Percentiles rank a stretch among this genome's conserved stretches.
phyloP scores from a whole-genome alignment of 2,888 invertebrate genomes.

The Pandemis corylana region DNA sequence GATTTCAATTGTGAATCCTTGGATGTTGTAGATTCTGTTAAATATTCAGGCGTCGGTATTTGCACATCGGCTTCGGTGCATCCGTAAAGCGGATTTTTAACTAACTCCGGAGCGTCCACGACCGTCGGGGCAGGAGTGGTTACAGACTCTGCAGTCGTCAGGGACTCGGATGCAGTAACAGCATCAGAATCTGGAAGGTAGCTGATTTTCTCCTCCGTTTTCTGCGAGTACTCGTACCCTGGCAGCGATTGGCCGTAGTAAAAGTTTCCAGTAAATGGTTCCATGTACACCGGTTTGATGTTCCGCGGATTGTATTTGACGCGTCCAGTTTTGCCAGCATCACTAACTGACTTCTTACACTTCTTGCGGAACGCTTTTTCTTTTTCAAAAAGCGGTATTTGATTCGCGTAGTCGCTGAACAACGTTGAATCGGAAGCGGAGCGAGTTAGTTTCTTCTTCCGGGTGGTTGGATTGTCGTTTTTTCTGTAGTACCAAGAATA shows the following conservation, averaged over 20 bases:
- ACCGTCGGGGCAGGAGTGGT: slow-evolving; percentile 67
- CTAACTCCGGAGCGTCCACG: slow-evolving; percentile 71
- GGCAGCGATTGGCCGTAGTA: slow-evolving; percentile 78
- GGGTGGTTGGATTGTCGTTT: slow-evolving; percentile 67
- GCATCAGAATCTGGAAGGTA: slow-evolving; percentile 79
- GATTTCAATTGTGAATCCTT: slow-evolving; percentile 76
- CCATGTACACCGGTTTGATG: slow-evolving; percentile 74
- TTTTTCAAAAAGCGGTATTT: slow-evolving; percentile 78
- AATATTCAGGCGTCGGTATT: slow-evolving; percentile 64
- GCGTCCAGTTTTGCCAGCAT: slow-evolving; percentile 70
- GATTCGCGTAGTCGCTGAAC: slow-evolving; percentile 81
- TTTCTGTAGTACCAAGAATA: slow-evolving; percentile 83
- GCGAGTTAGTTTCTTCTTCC: slow-evolving; percentile 68
- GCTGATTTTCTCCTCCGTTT: slow-evolving; percentile 74
- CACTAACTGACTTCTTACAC: slow-evolving; percentile 75
- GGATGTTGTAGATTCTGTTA: slow-evolving; percentile 62
- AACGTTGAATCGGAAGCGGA: slow-evolving; percentile 80
- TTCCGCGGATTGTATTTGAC: slow-evolving; percentile 69
- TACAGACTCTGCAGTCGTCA: slow-evolving; percentile 66
- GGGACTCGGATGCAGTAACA: slow-evolving; percentile 72
- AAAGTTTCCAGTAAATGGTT: slow-evolving; percentile 80
- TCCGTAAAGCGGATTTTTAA: slow-evolving; percentile 77
- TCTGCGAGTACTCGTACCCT: slow-evolving; percentile 69
- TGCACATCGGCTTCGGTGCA: slow-evolving; percentile 67
- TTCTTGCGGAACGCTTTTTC: slow-evolving; percentile 65